Evolutionary conservation across 1,140 invertebrate genomes (phyloP).

Genomic region (Caenorhabditis latens): DNA sequence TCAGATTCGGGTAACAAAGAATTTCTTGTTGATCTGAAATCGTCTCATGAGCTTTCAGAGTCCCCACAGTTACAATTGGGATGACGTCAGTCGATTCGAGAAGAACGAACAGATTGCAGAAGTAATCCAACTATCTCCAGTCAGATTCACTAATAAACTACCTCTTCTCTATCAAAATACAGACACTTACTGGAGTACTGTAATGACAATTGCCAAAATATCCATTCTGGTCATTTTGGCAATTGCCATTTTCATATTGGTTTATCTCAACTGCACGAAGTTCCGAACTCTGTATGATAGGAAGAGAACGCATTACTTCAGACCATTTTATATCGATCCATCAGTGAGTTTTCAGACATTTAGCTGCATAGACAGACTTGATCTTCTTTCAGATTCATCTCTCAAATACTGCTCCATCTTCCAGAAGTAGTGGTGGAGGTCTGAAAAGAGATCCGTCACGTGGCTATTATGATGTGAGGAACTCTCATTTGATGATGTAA

Average conservation of each 20-base stretch:
- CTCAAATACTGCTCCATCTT: constrained; percentile 17
- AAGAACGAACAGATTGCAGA: constrained; percentile 38
- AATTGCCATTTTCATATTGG: constrained; percentile 40
- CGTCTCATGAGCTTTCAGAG: not conserved
- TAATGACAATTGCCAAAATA: constrained; percentile 24
- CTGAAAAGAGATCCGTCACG: constrained; percentile 31
- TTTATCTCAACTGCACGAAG: constrained; percentile 59
- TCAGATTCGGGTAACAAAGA: constrained; percentile 25
- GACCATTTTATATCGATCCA: constrained; percentile 59
- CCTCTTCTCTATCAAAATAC: not conserved
- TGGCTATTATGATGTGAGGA: constrained; percentile 36
- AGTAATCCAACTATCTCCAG: constrained; percentile 10
- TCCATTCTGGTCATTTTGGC: constrained; percentile 35
- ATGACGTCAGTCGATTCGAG: constrained; percentile 14
- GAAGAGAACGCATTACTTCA: constrained; percentile 61
- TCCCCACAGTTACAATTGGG: constrained; percentile 33
- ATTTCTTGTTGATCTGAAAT: not conserved
- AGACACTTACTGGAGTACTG: constrained; percentile 30
- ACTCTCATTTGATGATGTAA: constrained; percentile 41
- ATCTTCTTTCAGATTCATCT: constrained; percentile 8
- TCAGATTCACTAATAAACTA: constrained; percentile 3
- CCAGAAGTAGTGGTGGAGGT: constrained; percentile 24
- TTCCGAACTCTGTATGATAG: constrained; percentile 55
- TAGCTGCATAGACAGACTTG: too few species aligned
- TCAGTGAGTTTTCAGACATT: constrained; percentile 11